These are phyloP conservation scores for Euthynnus affinis DNA, from an alignment of 2,797 vertebrate species.

Conservation along the genomic window DNA sequence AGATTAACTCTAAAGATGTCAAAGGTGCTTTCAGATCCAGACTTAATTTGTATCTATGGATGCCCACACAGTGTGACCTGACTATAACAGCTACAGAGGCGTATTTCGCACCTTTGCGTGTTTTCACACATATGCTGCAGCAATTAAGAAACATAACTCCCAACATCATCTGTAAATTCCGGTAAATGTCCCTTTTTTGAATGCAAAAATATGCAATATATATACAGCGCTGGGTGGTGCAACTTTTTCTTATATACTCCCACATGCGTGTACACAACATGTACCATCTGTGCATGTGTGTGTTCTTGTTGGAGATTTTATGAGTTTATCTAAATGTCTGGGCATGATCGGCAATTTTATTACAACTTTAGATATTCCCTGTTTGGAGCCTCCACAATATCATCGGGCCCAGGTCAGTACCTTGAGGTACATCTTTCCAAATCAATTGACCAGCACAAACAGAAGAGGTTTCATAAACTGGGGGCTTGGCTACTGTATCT, in stretches of 20 bases:
- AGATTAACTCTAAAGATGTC: slow-evolving; percentile 4
- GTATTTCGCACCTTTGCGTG: slow-evolving; percentile 52
- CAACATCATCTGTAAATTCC: slow-evolving; percentile 41
- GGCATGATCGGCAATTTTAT: slow-evolving; percentile 4
- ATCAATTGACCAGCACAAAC: slow-evolving; percentile 28
- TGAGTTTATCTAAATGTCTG: not conserved
- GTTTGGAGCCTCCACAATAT: slow-evolving; percentile 18
- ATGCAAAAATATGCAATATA: slow-evolving; percentile 24
- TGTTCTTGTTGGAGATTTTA: not conserved
- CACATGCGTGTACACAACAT: not conserved
- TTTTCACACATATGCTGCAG: slow-evolving; percentile 54
- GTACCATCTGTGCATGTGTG: not conserved
- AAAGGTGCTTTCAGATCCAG: slow-evolving; percentile 31
- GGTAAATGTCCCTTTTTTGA: slow-evolving; percentile 21
- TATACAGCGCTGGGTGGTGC: not conserved
- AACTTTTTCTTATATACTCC: not conserved
- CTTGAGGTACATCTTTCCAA: slow-evolving; percentile 44
- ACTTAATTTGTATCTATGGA: slow-evolving; percentile 2
- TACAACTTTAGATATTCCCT: not conserved
- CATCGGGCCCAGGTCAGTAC: slow-evolving; percentile 18
- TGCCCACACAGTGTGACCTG: not conserved
- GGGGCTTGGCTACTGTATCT: slow-evolving; percentile 75
- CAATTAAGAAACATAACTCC: slow-evolving; percentile 31
- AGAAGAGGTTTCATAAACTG: slow-evolving; percentile 26
- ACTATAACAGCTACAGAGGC: slow-evolving; percentile 24